Evolutionary conservation across 2,797 vertebrate genomes (phyloP), one percentile per base, ranked within the genome.

Genomic region (Chaetophractus vellerosus): DNA sequence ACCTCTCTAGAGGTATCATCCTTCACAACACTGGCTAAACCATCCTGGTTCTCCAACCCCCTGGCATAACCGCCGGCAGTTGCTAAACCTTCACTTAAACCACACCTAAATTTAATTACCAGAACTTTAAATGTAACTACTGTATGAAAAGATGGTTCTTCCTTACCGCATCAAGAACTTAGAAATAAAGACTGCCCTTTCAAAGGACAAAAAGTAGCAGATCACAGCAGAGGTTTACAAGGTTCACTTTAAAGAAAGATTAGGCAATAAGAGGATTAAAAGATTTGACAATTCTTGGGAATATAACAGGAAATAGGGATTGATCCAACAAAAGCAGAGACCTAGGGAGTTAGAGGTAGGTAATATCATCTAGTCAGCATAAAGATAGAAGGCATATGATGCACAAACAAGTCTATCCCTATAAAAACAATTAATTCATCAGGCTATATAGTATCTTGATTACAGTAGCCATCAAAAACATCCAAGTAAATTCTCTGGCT

Each of bases 261-360:
- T 64, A 64, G 11, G 21, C 57, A 91, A n/a, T 93, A 83, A 89
- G 15, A 95, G 16, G 64, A 96, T 95, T 76, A 94, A 83, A 79
- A 91, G 55, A 92, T 63, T 28, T 66, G 80, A 96, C 59, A 92
- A 95, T 96, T 85, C 50, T 81, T 91, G 9, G 38, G n/a, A 93
- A 93, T n/a, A 31, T 68, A 82, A 63, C 16, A 15, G 36, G 11
- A 88, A 88, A 88, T 86, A 86, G 61, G 31, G 93, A 94, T 2
- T 85, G 55, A 14, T 66, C 33, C 57, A 91, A 94, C n/a, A 69
- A 93, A 95, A 91, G 24, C 63, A 94, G 81, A 96, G 45, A 93
- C 18, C 16, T 66, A 79, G 7, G 5, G 38, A 94, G 9, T 93
- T 33, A 83, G 45, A 79, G 6, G 9, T 14, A 45, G 15, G 10